Evolutionary conservation across 1,140 invertebrate species (phyloP).

Genomic region (Dendroctonus ponderosae): DNA sequence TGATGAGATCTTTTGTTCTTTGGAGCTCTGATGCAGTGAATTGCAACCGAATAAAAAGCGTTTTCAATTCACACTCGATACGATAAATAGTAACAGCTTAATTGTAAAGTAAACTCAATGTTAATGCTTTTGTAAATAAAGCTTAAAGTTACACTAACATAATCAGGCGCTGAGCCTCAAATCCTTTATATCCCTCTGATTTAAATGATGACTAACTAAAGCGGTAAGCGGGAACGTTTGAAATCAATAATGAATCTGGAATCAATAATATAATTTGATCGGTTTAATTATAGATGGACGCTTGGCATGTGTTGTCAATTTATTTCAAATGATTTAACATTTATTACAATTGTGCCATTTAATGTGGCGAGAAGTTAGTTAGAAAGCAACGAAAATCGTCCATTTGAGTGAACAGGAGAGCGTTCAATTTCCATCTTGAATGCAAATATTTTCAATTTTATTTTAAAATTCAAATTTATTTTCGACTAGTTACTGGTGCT

Average conservation of each 20-base stretch:
- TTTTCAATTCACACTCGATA: not conserved
- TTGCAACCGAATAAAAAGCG: not conserved
- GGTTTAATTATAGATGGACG: too few relatives aligned
- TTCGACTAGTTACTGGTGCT: too few relatives aligned
- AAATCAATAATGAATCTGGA: constrained; percentile 4
- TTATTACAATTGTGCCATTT: too few relatives aligned
- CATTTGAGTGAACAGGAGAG: too few relatives aligned
- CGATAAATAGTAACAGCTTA: not conserved
- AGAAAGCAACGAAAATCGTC: too few relatives aligned
- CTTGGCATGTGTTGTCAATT: too few relatives aligned
- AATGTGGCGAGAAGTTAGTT: too few relatives aligned
- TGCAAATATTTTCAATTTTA: too few relatives aligned
- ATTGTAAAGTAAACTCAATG: not conserved
- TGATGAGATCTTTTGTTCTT: too few relatives aligned
- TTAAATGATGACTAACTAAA: constrained; percentile 21
- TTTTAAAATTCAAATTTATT: too few relatives aligned
- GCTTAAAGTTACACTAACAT: constrained; percentile 26
- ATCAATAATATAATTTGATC: not conserved
- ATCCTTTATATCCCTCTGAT: constrained; percentile 26
- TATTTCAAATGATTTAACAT: too few relatives aligned
- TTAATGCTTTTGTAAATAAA: constrained; percentile 25
- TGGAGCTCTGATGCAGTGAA: not conserved
- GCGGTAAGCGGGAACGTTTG: constrained; percentile 1
- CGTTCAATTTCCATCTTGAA: too few relatives aligned
- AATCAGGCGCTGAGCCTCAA: constrained; percentile 21